Evolutionary conservation across 2,888 invertebrate species (phyloP).

Genomic region (Autographa pulchrina): DNA sequence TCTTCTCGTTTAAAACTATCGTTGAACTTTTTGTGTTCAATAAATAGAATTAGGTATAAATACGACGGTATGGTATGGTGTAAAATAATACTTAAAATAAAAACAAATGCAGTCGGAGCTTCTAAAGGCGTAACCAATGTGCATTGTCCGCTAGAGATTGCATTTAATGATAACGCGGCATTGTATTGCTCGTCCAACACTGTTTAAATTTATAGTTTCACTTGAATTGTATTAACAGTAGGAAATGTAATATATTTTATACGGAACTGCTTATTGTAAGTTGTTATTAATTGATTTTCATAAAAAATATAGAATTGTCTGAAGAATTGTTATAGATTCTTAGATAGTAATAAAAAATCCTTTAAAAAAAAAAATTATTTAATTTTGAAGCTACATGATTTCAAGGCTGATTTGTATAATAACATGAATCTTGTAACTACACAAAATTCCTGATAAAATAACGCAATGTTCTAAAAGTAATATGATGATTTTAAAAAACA

Average conservation of each 20-base stretch:
- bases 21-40: not conserved
- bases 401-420: too few relatives aligned
- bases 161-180: not conserved
- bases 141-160: not conserved
- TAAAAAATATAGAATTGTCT: too few relatives aligned
- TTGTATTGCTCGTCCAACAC: not conserved
- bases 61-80: not conserved
- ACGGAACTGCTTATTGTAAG: not conserved
- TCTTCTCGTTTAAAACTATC: too few relatives aligned
- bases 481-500: too few relatives aligned
- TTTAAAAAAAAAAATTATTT: too few relatives aligned
- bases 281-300: not conserved
- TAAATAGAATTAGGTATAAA: not conserved
- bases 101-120: not conserved
- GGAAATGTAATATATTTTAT: not conserved
- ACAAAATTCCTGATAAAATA: too few relatives aligned
- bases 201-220: constrained; percentile 6
- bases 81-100: not conserved
- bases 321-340: too few relatives aligned
- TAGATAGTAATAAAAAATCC: too few relatives aligned
- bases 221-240: not conserved
- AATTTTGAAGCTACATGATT: too few relatives aligned
- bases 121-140: not conserved
- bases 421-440: too few relatives aligned
- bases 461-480: too few relatives aligned